Evolutionary conservation across 2,113 vertebrate species (phyloP), one percentile per base, ranked within the genome.

Genomic region (Sturnus vulgaris): DNA sequence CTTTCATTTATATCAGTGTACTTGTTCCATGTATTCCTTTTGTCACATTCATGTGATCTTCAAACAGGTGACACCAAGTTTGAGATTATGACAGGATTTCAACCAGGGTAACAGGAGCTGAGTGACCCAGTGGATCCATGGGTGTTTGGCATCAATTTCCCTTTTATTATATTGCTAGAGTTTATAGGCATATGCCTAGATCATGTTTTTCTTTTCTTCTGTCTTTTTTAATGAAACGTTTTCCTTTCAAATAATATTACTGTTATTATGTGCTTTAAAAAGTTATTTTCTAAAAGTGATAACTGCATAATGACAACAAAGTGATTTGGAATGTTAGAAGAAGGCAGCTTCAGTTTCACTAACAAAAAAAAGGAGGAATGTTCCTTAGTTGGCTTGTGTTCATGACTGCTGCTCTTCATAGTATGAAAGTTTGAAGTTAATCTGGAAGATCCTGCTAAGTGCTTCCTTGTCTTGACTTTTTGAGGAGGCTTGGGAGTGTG

Each of bases 401-500:
- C 18, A 20, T n/a, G 42, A 28, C 17, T 53, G 11, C 7, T 44
- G 2, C 37, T 82, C 80, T 70, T 64, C 49, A 42, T 2, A 49
- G 17, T 25, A 52, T 50, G 6, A 68, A 69, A 42, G 13, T n/a
- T 18, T 90, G 42, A 70, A 47, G 25, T 64, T 46, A n/a, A 56
- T 79, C 12, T 87, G 33, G 16, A 92, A 91, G n/a, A 30, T 76
- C 7, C 25, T 77, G 21, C 5, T 93, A 64, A 92, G 69, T 57
- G 2, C 6, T 83, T 82, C 22, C 27, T 49, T 1, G 0, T 68
- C 21, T 63, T 55, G 22, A 35, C 8, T 65, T 78, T 68, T 31
- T 9, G 12, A 12, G 35, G 39, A 64, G 15, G 5, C 7, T 60
- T 57, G 3, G 4, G 15, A 7, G 1, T 8, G 8, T 22, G 6